A percentile compares a stretch with the other conserved stretches of the same genome.
These are phyloP conservation scores for Tricholauxania praeusta DNA, from an alignment of 2,888 invertebrate species.

Conservation along the genomic window DNA sequence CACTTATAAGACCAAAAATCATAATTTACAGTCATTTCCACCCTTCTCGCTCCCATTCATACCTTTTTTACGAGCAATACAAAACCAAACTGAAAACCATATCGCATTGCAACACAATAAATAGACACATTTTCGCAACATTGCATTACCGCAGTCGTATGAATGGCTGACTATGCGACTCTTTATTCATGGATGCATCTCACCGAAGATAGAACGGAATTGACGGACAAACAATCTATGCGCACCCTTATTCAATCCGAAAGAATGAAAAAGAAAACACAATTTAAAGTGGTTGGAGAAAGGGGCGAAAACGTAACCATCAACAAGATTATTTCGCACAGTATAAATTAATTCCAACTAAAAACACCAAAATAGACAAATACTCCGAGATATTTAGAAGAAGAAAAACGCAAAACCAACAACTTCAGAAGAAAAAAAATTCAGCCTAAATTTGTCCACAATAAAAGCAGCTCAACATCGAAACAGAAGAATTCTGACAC, in stretches of 20 bases:
- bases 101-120: conserved; percentile 27
- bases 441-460: conserved; percentile 61
- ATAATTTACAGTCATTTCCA: conserved; percentile 11
- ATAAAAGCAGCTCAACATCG: conserved; percentile 46
- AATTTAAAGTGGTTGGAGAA: conserved; percentile 46
- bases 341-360: conserved; percentile 65
- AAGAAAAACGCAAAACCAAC: not conserved
- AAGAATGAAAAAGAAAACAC: conserved; percentile 25
- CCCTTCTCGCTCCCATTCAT: not conserved
- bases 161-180: not conserved
- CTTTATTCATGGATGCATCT: no score
- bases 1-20: conserved; percentile 5
- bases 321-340: conserved; percentile 66
- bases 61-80: not conserved
- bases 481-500: not conserved
- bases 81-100: conserved; percentile 21
- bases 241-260: conserved; percentile 7
- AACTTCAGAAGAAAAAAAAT: conserved; percentile 26
- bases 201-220: no score
- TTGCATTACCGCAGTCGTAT: not conserved
- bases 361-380: conserved; percentile 55
- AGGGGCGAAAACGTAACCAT: conserved; percentile 64
- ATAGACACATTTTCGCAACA: conserved; percentile 14
- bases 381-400: conserved; percentile 32
- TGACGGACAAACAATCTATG: not conserved